Evolutionary conservation across 1,140 invertebrate genomes (phyloP), one percentile per base, ranked within the genome.

Genomic region (Hyposmocoma kahamanoa): DNA sequence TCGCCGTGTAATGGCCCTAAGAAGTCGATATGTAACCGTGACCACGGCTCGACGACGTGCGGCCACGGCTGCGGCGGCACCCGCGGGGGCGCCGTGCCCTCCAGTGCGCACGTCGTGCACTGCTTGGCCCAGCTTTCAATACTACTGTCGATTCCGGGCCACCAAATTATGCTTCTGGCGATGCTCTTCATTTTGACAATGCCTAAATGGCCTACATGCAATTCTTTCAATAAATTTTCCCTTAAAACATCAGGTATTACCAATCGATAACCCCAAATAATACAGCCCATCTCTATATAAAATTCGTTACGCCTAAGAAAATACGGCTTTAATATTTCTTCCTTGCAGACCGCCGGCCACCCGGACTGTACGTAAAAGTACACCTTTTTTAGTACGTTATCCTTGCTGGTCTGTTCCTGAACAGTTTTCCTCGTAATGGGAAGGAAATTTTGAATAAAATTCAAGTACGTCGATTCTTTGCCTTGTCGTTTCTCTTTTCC

Each of bases 1-100:
- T 42, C 20, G 1, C 30, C 30, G 15, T 42, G 3, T 19, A 50
- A 32, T 1, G 53, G 42, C 0, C 49, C 59, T 21, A 47, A 32
- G 36, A 47, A n/a, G n/a, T n/a, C n/a, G n/a, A n/a, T n/a, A n/a
- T n/a, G n/a, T n/a, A n/a, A n/a, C n/a, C n/a, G n/a, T n/a, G n/a
- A n/a, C n/a, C n/a, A n/a, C n/a, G n/a, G n/a, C n/a, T n/a, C n/a
- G n/a, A n/a, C n/a, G n/a, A n/a, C n/a, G n/a, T n/a, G n/a, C n/a
- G n/a, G n/a, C n/a, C n/a, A n/a, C n/a, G n/a, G n/a, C n/a, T n/a
- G n/a, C n/a, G n/a, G n/a, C n/a, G n/a, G n/a, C n/a, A n/a, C n/a
- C n/a, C n/a, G n/a, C n/a, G n/a, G n/a, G n/a, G n/a, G n/a, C n/a
- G n/a, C n/a, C n/a, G n/a, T n/a, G n/a, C n/a, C n/a, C n/a, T n/a